phyloP scores from a whole-genome alignment of 2,888 invertebrate genomes.

The Eristalis intricaria region DNA sequence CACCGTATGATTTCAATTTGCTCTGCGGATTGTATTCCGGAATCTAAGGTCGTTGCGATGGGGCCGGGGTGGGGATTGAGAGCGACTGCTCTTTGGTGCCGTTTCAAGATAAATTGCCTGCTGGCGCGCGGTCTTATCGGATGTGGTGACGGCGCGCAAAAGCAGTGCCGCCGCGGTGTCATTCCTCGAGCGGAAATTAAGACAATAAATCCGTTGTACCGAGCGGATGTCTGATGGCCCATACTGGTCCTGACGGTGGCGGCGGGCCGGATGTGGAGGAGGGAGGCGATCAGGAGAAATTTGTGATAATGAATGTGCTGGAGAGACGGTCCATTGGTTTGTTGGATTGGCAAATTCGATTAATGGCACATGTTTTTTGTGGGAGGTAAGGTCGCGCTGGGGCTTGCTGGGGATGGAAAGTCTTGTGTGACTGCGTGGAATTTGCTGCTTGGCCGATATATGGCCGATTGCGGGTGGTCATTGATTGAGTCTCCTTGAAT shows the following conservation, averaged over 20 bases:
- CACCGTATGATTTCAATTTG: constrained; percentile 67
- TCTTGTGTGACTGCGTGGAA: not conserved
- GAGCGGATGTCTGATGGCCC: not conserved
- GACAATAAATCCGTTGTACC: constrained; percentile 59
- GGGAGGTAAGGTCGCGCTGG: not conserved
- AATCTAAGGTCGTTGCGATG: constrained; percentile 34
- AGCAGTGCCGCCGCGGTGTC: constrained; percentile 47
- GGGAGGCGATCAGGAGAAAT: not conserved
- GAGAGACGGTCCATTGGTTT: constrained; percentile 1
- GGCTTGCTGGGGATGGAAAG: not conserved
- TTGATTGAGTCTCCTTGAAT: not conserved
- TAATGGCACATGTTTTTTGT: not conserved
- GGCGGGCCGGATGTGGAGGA: not conserved
- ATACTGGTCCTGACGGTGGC: not conserved
- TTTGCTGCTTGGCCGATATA: not conserved
- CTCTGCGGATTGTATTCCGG: constrained; percentile 60
- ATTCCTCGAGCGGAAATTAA: constrained; percentile 65
- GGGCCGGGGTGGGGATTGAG: not conserved
- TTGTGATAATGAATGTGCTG: constrained; percentile 47
- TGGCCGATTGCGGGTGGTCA: too few species aligned
- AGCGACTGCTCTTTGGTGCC: constrained; percentile 26
- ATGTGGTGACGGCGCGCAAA: constrained; percentile 36
- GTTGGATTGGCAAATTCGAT: not conserved
- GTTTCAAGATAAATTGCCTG: constrained; percentile 65
- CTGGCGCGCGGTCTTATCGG: constrained; percentile 61